Evolutionary conservation across 2,797 vertebrate species (phyloP).

Genomic region (Notolepis coatsorum): DNA sequence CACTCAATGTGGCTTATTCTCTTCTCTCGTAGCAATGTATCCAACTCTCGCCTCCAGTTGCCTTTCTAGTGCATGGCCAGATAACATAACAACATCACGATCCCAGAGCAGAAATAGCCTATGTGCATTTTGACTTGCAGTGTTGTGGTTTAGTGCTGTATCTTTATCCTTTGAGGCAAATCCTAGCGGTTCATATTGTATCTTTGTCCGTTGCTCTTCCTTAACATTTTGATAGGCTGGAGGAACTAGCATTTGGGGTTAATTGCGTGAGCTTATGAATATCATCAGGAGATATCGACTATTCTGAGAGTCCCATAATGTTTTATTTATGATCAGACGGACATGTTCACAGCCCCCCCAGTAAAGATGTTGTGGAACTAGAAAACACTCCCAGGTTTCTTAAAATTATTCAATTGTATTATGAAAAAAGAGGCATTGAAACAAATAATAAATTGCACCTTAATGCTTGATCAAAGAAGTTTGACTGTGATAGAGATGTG

Average conservation of each 20-base stretch:
- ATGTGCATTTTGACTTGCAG: conserved; percentile 42
- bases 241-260: background rate
- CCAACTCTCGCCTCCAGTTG: conserved; percentile 57
- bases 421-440: conserved; percentile 18
- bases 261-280: background rate
- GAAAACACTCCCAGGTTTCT: conserved; percentile 2
- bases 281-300: too few species aligned
- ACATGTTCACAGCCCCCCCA: background rate
- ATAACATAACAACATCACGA: conserved; percentile 18
- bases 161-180: conserved; percentile 33
- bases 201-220: conserved; percentile 8
- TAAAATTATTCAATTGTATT: background rate
- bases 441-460: conserved; percentile 45
- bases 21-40: conserved; percentile 62
- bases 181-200: conserved; percentile 9
- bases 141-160: conserved; percentile 46
- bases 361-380: background rate
- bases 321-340: background rate
- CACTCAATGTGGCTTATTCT: conserved; percentile 52
- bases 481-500: conserved; percentile 29
- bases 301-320: too few species aligned
- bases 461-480: conserved; percentile 50
- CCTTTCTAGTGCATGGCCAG: conserved; percentile 62
- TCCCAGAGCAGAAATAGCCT: conserved; percentile 28
- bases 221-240: background rate